These are phyloP conservation scores for Oasisia sp. DNA, from an alignment of 2,888 invertebrate species.

Conservation along the genomic window DNA sequence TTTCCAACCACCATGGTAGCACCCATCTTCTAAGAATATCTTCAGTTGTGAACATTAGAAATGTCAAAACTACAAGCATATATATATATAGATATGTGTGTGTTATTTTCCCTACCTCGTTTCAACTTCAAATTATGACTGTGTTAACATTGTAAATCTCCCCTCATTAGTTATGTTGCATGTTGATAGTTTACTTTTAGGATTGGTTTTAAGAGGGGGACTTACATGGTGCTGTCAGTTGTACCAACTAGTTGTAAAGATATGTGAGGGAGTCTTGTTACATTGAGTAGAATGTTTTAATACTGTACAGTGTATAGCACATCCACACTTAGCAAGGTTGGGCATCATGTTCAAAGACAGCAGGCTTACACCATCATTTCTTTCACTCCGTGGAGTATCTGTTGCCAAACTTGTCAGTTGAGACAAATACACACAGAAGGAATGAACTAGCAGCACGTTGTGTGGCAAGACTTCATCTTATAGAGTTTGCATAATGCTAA, in stretches of 20 bases:
- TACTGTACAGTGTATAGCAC: background rate
- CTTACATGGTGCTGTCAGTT: background rate
- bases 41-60: background rate
- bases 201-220: background rate
- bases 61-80: background rate
- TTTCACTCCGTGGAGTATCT: background rate
- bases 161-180: background rate
- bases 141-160: background rate
- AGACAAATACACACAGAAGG: background rate
- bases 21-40: background rate
- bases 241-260: background rate
- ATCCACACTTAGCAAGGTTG: background rate
- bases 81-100: too few species aligned
- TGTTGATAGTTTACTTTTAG: background rate
- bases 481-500: background rate
- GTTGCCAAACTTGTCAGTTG: background rate
- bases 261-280: background rate
- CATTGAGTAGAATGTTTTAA: background rate
- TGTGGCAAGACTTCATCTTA: background rate
- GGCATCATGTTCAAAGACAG: background rate
- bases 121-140: background rate
- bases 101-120: background rate
- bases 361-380: background rate
- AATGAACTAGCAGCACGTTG: background rate
- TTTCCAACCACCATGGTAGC: background rate